A percentile compares a stretch with the other conserved stretches of the same genome.
These are phyloP conservation scores for Emydoidea blandingii DNA, from an alignment of 2,797 vertebrate genomes.

Conservation along the genomic window DNA sequence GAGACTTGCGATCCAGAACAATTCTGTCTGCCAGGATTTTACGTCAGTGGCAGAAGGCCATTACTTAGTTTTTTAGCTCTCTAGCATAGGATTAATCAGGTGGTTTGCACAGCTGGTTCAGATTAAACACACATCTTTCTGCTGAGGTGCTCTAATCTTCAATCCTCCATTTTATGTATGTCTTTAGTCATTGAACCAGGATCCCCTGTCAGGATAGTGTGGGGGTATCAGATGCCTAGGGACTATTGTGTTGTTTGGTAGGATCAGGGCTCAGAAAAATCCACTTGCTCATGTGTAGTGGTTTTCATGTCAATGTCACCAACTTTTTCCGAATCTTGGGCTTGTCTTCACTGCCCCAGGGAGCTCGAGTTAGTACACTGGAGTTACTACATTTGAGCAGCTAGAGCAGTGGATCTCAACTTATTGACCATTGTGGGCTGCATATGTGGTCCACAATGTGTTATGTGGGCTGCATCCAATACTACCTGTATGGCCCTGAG, in stretches of 20 bases:
- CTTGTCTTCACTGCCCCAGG: slow-evolving; percentile 22
- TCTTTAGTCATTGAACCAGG: background rate
- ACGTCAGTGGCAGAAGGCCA: background rate
- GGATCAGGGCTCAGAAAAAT: slow-evolving; percentile 11
- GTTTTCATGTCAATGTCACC: slow-evolving; percentile 40
- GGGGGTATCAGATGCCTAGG: background rate
- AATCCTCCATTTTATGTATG: background rate
- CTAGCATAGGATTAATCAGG: background rate
- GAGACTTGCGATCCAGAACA: background rate
- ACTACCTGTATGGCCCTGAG: no score
- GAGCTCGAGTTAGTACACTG: slow-evolving; percentile 42
- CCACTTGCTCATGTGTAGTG: background rate
- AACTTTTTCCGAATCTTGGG: slow-evolving; percentile 38
- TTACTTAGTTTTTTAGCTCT: background rate
- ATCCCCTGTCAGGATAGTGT: rapidly evolving
- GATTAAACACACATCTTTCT: rapidly evolving
- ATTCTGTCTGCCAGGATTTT: background rate
- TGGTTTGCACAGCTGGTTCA: background rate
- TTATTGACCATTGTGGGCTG: no score
- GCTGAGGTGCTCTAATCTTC: background rate
- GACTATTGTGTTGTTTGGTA: slow-evolving; percentile 23
- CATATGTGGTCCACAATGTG: no score
- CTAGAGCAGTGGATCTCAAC: background rate
- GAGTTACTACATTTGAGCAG: slow-evolving; percentile 25
- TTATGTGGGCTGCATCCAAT: no score